Evolutionary conservation across 2,113 vertebrate genomes (phyloP).

Genomic region (cat (Felis catus)): F.catus_Fca126_mat1.0 CM031419.1:199757001-199757500

Average conservation of each 20-base stretch:
- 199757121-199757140: not conserved
- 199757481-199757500: not conserved
- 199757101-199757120: not conserved
- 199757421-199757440: not conserved
- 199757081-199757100: not conserved
- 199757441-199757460: constrained; percentile 62
- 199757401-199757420: not conserved
- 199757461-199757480: not conserved
- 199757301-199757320: not conserved
- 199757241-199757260: not conserved
- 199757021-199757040: no score
- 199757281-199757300: not conserved
- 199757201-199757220: not conserved
- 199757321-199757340: not conserved
- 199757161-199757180: not conserved
- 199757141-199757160: not conserved
- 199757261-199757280: not conserved
- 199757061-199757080: no score
- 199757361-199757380: not conserved
- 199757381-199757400: not conserved
- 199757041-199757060: no score
- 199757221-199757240: not conserved
- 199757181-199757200: not conserved
- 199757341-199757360: not conserved
- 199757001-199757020: no score